Conservation (phyloP, 2,888 invertebrate species). For the Operophtera brumata region DNA sequence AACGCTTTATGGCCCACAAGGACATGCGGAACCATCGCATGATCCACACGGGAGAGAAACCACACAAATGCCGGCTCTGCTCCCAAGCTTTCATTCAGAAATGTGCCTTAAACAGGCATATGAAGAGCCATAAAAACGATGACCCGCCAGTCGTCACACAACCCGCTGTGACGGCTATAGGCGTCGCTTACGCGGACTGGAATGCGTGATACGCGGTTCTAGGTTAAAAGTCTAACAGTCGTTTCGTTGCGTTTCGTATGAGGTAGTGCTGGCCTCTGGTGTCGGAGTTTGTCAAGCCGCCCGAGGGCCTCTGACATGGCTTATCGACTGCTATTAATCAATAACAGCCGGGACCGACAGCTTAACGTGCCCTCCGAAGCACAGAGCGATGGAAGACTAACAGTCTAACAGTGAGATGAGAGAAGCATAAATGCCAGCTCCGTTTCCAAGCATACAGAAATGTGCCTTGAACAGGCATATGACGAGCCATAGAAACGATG, state of each 20-base stretch:
- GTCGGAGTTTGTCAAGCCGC: too few species aligned
- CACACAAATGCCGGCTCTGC: slow-evolving; percentile 93
- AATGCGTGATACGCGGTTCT: slow-evolving; percentile 15
- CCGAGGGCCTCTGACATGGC: too few species aligned
- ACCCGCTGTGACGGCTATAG: slow-evolving; percentile 7
- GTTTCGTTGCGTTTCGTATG: too few species aligned
- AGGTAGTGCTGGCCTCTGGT: too few species aligned
- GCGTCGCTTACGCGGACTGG: slow-evolving; percentile 20
- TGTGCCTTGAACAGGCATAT: slow-evolving; percentile 96
- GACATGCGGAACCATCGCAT: slow-evolving; percentile 95
- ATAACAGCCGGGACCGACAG: too few species aligned
- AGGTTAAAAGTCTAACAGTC: too few species aligned
- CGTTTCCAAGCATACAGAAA: slow-evolving; percentile 95
- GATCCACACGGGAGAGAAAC: slow-evolving; percentile 95
- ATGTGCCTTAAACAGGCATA: slow-evolving; percentile 95
- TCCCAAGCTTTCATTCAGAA: slow-evolving; percentile 95
- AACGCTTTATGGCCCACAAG: slow-evolving; percentile 94
- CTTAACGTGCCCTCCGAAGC: too few species aligned
- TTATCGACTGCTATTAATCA: too few species aligned
- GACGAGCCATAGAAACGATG: slow-evolving; percentile 77
- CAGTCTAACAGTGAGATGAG: not conserved
- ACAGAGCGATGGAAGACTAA: too few species aligned
- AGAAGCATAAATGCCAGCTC: slow-evolving; percentile 85
- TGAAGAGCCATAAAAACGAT: slow-evolving; percentile 81
- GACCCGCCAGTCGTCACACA: slow-evolving; percentile 18